phyloP scores from a whole-genome alignment of 2,113 vertebrate genomes.

The Argyrosomus japonicus region DNA sequence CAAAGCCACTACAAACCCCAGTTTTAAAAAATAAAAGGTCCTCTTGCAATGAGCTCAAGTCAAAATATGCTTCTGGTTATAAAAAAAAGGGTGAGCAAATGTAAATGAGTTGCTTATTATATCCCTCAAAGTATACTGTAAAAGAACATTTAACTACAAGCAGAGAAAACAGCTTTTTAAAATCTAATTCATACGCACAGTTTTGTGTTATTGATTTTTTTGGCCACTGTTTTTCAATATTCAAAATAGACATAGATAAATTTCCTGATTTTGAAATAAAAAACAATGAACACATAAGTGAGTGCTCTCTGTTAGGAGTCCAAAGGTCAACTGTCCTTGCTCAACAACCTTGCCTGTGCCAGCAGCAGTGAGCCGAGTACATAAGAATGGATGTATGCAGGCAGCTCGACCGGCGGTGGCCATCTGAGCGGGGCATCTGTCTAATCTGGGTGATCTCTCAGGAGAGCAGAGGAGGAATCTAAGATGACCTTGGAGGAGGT shows the following conservation, averaged over 20 bases:
- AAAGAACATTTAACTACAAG: constrained; percentile 20
- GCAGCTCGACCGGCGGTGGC: constrained; percentile 39
- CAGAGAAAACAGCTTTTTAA: constrained; percentile 10
- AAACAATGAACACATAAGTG: background rate
- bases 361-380: constrained; percentile 39
- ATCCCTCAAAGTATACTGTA: constrained; percentile 6
- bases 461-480: constrained; percentile 44
- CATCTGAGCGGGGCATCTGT: constrained; percentile 53
- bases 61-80: constrained; percentile 24
- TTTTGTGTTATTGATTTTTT: background rate
- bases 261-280: background rate
- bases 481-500: constrained; percentile 73
- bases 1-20: background rate
- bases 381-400: constrained; percentile 64
- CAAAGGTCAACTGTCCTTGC: constrained; percentile 47
- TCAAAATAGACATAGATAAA: background rate
- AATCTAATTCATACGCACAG: constrained; percentile 14
- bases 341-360: constrained; percentile 67
- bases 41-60: background rate
- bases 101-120: constrained; percentile 32
- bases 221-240: constrained; percentile 1
- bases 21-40: constrained; percentile 8
- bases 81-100: background rate
- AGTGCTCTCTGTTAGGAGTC: constrained; percentile 2
- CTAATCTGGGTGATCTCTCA: constrained; percentile 72